Evolutionary conservation across 2,797 vertebrate genomes (phyloP), one percentile per base, ranked within the genome.

Genomic region (Gymnothorax javanicus): DNA sequence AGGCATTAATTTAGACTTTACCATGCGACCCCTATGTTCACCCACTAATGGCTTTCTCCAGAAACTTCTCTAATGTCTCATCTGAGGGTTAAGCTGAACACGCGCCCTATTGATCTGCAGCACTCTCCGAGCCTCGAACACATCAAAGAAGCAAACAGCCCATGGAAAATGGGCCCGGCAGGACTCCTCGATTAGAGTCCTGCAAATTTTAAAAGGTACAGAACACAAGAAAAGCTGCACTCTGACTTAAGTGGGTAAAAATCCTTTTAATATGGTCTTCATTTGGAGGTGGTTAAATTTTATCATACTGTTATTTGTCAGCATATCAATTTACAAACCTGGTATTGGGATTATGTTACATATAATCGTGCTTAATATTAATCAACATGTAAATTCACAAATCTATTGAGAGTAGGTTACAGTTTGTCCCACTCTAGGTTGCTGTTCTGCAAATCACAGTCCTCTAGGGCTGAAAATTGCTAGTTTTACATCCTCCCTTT

Each of bases 91-190:
- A 85, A 86, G 83, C 83, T 83, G 89, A 88, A 89, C 64, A 86
- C 75, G 85, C 43, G 69, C 33, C 33, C 62, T 89, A 87, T 89
- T 89, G 89, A 89, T 89, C 85, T 88, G 83, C 27, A 85, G 87
- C 75, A 84, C 85, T 84, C 83, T 87, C 85, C 52, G 82, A 86
- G 52, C 83, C 54, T 67, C 87, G 84, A 81, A 81, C 77, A 84
- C 77, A 87, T 89, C 85, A 87, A 89, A 88, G 87, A 77, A 83
- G 77, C 87, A 86, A 86, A 75, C 85, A 77, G 89, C 43, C 87
- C 85, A 54, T 81, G 33, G 81, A 0, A 4, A 82, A 0, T 7
- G 62, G 59, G 20, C 59, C 64, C 58, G 4, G 67, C 7, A n/a
- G 86, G 87, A 52, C 0, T 1, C 52, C 23, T 69, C 59, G 62